Base-by-base conservation (phyloP, 2,113 vertebrate genomes). In the Pygoscelis adeliae region DNA sequence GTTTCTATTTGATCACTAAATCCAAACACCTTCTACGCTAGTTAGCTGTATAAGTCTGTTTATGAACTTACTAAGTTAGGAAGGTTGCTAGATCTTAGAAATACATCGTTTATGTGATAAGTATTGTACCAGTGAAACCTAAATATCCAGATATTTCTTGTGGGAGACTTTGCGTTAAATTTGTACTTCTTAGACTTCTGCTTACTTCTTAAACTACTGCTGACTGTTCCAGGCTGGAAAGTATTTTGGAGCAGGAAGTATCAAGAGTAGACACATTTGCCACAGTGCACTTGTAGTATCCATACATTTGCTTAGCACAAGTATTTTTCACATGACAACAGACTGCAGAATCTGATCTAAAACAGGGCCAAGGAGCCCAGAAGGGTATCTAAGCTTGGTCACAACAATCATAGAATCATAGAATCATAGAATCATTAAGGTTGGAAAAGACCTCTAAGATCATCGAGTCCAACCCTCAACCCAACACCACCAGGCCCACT, bases 301-400 rank as follows among this genome's bases (percentile, higher is more conserved):
- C 8, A 63, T 16, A 9, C 2, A 80, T 62, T 76, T 7, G 5
- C 0, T 0, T 13, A 46, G 22, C 18, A 74, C 30, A 42, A 23
- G 72, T 25, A 29, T 6, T 80, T 79, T 76, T 55, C 1, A 2
- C 5, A 77, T 42, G 6, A 19, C 9, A 80, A 42, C 3, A 58
- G 8, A 23, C 25, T 72, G 21, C 12, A 74, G 21, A 86, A 62
- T 71, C 34, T 76, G 21, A 59, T 50, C 21, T 58, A 71, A 91
- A 83, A 7, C 6, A 46, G 19, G 19, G 10, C 8, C 42, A 62
- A 86, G 38, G 18, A 94, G 10, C 36, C 8, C n/a, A 63, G 9
- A 80, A 81, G 2, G 2, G 11, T 40, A 8, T 26, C 10, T 52
- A 30, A 85, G 6, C 7, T 62, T 53, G 47, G 12, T 47, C 15